Percentiles rank a stretch among this genome's conserved stretches.
These are phyloP conservation scores for Formicarius rufipectus DNA, from an alignment of 2,113 vertebrate genomes.

Conservation along the genomic window DNA sequence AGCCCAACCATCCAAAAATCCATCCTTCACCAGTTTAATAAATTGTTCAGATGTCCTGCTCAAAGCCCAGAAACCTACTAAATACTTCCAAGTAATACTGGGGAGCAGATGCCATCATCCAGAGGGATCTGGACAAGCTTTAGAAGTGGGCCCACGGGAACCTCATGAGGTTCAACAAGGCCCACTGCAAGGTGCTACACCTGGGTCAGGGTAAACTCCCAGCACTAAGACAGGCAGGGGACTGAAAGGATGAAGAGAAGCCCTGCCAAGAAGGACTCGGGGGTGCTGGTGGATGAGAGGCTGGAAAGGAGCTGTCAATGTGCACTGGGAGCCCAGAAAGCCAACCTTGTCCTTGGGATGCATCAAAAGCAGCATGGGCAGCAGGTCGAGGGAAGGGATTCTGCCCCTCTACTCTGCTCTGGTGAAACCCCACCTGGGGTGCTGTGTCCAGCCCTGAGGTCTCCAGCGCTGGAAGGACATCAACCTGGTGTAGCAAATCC, in stretches of 20 bases:
- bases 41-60: background rate
- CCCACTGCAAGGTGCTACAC: background rate
- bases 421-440: background rate
- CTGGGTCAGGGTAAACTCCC: background rate
- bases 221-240: background rate
- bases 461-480: background rate
- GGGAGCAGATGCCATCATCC: background rate
- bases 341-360: fast-evolving
- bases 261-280: background rate
- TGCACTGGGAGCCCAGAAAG: background rate
- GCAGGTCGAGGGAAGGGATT: background rate
- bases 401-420: background rate
- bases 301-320: background rate
- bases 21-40: background rate
- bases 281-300: background rate
- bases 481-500: background rate
- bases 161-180: background rate
- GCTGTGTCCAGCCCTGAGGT: background rate
- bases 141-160: background rate
- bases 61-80: background rate
- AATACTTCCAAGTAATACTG: background rate
- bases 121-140: background rate
- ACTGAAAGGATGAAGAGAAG: background rate
- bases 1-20: background rate
- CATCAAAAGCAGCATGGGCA: background rate